These are phyloP conservation scores for Microctonus aethiopoides DNA, from an alignment of 2,888 invertebrate genomes.

Conservation along the genomic window DNA sequence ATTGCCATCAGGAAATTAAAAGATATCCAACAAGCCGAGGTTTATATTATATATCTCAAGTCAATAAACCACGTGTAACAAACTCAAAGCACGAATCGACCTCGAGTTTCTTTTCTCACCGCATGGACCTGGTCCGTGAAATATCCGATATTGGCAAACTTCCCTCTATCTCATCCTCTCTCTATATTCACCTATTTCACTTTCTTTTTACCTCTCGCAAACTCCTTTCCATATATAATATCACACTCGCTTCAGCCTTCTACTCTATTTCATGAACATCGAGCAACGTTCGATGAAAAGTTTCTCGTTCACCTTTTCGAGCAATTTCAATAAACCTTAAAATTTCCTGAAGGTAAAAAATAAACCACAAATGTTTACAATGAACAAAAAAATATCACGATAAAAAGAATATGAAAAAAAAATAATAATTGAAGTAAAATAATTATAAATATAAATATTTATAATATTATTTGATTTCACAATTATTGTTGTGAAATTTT, in stretches of 20 bases:
- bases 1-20: neutral
- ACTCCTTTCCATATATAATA: neutral
- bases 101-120: conserved; percentile 11
- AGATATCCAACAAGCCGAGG: neutral
- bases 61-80: neutral
- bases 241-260: neutral
- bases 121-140: conserved; percentile 4
- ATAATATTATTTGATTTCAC: neutral
- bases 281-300: neutral
- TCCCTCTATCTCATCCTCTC: neutral
- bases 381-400: neutral
- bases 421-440: too few relatives aligned
- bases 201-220: neutral
- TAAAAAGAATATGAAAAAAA: neutral
- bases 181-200: too few relatives aligned
- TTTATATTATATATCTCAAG: neutral
- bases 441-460: too few relatives aligned
- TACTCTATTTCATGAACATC: neutral
- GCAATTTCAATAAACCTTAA: neutral
- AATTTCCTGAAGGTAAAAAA: neutral
- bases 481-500: neutral
- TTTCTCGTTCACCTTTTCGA: neutral
- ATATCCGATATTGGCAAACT: conserved; percentile 27
- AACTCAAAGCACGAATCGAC: neutral
- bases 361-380: neutral